These are phyloP conservation scores for Drosophila tropicalis DNA, from an alignment of 1,140 invertebrate genomes.

Conservation along the genomic window DNA sequence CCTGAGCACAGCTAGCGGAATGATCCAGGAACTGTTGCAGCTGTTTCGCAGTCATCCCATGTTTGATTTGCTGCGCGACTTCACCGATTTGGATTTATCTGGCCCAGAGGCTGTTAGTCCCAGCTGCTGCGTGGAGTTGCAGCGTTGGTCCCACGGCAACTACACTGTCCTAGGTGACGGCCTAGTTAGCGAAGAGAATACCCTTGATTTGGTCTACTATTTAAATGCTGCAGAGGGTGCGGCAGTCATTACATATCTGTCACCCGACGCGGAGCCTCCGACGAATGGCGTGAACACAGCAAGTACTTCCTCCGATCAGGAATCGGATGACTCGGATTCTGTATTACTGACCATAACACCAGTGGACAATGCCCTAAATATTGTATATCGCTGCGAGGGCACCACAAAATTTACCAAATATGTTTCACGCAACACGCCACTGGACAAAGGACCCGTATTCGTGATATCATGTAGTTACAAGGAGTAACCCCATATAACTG, in stretches of 20 bases:
- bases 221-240: constrained; percentile 83
- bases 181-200: constrained; percentile 83
- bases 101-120: constrained; percentile 80
- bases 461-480: constrained; percentile 81
- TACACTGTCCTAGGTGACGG: constrained; percentile 84
- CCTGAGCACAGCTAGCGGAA: constrained; percentile 79
- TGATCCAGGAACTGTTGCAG: constrained; percentile 82
- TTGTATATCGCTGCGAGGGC: constrained; percentile 87
- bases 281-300: constrained; percentile 20
- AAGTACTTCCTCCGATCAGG: constrained; percentile 23
- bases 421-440: constrained; percentile 82
- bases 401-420: constrained; percentile 87
- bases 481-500: constrained; percentile 52
- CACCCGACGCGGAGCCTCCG: constrained; percentile 77
- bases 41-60: constrained; percentile 85
- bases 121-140: constrained; percentile 86
- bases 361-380: constrained; percentile 86
- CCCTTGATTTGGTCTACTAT: constrained; percentile 86
- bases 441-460: constrained; percentile 76
- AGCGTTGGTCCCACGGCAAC: constrained; percentile 87
- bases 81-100: constrained; percentile 86
- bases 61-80: constrained; percentile 86
- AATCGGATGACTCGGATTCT: constrained; percentile 56
- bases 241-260: constrained; percentile 85
- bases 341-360: constrained; percentile 84